Base-by-base conservation (phyloP, 2,797 vertebrate genomes). In the Anniella stebbinsi region DNA sequence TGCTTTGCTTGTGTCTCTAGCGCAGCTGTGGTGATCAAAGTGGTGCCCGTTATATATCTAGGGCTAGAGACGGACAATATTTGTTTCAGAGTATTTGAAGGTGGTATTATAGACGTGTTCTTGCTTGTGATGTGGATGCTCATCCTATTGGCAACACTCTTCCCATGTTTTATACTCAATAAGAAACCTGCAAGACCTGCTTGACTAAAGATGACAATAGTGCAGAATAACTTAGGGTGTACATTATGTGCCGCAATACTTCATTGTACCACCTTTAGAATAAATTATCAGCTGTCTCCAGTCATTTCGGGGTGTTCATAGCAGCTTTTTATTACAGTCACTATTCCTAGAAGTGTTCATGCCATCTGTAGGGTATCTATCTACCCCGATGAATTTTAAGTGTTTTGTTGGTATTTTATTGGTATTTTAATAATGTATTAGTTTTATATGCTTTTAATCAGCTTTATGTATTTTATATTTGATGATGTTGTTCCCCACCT, bases 11-110 rank as follows among this genome's bases (percentile, higher is more conserved):
- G 54, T 8, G 30, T 72, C 60, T 63, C 21, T 88, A 84, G 36
- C 2, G 21, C 48, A 12, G 85, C 38, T 41, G 41, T 60, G n/a
- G 10, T 23, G 45, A 5, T 8, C 7, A 23, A 69, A 88, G 86
- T 8, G 48, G 75, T 18, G 28, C 17, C 57, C 85, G 63, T 63
- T 57, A 57, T 90, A 57, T 90, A 87, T 81, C 93, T 51, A 80
- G 33, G 63, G 12, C 45, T 38, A 30, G 67, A 84, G 15, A 11
- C 45, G 18, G 17, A n/a, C 66, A 72, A 23, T 38, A 70, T 33
- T 84, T n/a, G 3, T 36, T 30, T 30, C 12, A 41, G 18, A 60
- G 41, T 45, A 8, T 70, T 48, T 78, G 45, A 48, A 38, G 36
- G 36, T 83, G n/a, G 28, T 13, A 83, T 36, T 2, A 78, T 2